Percentiles rank a stretch among this genome's conserved stretches.
phyloP scores from a whole-genome alignment of 2,888 invertebrate genomes.

The Gortyna flavago region DNA sequence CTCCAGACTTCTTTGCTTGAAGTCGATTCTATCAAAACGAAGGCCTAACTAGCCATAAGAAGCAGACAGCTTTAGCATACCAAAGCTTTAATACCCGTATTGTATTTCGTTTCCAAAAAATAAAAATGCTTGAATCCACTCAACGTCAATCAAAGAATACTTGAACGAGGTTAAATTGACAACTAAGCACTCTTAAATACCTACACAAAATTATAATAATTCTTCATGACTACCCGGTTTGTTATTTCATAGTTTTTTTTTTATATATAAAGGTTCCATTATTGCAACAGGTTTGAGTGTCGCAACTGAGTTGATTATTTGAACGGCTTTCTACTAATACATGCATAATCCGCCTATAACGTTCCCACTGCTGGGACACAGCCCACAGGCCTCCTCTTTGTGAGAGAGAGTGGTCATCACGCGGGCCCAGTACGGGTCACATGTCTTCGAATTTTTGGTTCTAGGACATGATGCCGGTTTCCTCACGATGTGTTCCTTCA shows the following conservation, averaged over 20 bases:
- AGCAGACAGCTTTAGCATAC: not conserved
- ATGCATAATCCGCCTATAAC: too few relatives aligned
- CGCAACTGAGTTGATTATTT: not conserved
- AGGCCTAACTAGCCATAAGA: not conserved
- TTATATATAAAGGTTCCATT: not conserved
- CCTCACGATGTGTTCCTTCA: too few relatives aligned
- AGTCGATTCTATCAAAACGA: not conserved
- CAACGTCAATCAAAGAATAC: constrained; percentile 14
- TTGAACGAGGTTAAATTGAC: not conserved
- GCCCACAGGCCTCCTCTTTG: too few relatives aligned
- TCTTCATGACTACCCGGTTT: constrained; percentile 1
- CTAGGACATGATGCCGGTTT: too few relatives aligned
- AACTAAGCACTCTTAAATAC: not conserved
- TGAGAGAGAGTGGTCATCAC: too few relatives aligned
- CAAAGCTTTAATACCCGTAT: not conserved
- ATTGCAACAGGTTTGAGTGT: not conserved
- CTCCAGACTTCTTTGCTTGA: not conserved
- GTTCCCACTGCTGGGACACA: too few relatives aligned
- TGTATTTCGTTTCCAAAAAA: not conserved
- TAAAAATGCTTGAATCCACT: constrained; percentile 7
- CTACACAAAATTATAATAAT: not conserved
- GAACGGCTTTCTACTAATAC: not conserved
- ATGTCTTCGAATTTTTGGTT: too few relatives aligned
- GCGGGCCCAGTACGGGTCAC: too few relatives aligned
- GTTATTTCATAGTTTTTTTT: not conserved